These are phyloP conservation scores for Daboia siamensis DNA, from an alignment of 2,113 vertebrate genomes.

Conservation along the genomic window DNA sequence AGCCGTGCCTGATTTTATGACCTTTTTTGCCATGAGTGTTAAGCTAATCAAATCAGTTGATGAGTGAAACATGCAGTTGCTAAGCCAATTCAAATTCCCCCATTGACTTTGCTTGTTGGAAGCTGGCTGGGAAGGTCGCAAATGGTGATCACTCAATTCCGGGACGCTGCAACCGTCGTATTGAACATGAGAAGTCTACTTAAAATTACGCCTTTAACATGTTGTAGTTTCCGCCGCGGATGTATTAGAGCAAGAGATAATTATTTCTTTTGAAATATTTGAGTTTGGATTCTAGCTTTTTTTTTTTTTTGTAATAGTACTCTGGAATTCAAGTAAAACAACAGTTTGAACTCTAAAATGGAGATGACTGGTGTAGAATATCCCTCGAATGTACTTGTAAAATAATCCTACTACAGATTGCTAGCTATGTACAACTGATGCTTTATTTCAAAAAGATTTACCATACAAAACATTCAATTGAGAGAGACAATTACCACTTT, in stretches of 20 bases:
- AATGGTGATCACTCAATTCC: background rate
- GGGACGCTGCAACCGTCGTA: background rate
- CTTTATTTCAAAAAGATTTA: background rate
- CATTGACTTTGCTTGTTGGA: background rate
- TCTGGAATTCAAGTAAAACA: background rate
- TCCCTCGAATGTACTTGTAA: background rate
- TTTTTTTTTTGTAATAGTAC: background rate
- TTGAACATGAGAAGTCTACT: background rate
- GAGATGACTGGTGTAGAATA: background rate
- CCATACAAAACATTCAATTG: constrained; percentile 30
- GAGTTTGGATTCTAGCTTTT: background rate
- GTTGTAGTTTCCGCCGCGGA: background rate
- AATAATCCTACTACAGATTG: background rate
- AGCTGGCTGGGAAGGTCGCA: background rate
- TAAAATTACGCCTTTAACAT: background rate
- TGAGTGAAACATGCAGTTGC: background rate
- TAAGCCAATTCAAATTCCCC: background rate
- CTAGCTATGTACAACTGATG: background rate
- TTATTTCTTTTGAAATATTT: background rate
- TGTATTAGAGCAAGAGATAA: background rate
- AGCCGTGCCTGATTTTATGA: background rate
- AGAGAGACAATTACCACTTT: constrained; percentile 70
- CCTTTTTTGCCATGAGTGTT: background rate
- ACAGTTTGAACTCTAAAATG: background rate
- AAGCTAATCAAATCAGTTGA: background rate